Percentiles rank a stretch among this genome's conserved stretches.
phyloP scores from a whole-genome alignment of 2,888 invertebrate genomes.

The Plagiodera versicolora region DNA sequence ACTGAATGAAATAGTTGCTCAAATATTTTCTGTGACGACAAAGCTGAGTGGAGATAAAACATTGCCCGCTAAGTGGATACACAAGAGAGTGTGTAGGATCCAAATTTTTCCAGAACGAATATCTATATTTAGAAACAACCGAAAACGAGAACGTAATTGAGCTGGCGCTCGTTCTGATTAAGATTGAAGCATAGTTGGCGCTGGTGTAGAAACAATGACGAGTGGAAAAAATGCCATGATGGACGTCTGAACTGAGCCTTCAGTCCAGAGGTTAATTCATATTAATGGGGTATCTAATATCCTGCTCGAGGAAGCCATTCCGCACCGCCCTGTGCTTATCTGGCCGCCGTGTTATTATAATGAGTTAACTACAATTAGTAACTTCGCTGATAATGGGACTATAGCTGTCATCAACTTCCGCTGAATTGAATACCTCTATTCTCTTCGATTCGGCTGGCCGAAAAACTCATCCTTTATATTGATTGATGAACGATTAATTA shows the following conservation, averaged over 20 bases:
- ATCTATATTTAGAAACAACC: too few species aligned
- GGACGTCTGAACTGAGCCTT: not conserved
- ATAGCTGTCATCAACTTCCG: constrained; percentile 35
- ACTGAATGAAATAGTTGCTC: too few species aligned
- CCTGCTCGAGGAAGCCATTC: constrained; percentile 43
- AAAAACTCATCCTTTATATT: constrained; percentile 10
- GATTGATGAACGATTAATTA: constrained; percentile 10
- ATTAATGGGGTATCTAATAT: constrained; percentile 53
- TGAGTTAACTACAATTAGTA: constrained; percentile 49
- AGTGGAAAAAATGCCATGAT: not conserved
- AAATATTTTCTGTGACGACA: too few species aligned
- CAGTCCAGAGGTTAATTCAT: constrained; percentile 45
- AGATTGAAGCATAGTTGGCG: not conserved
- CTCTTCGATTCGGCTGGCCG: not conserved
- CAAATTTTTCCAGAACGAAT: too few species aligned
- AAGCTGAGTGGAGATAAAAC: too few species aligned
- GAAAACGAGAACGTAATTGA: too few species aligned
- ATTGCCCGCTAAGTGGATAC: too few species aligned
- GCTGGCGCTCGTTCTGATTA: not conserved
- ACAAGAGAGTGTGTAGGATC: too few species aligned
- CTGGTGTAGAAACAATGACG: not conserved
- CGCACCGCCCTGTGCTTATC: constrained; percentile 45
- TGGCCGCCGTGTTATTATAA: constrained; percentile 49
- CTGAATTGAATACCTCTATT: constrained; percentile 6
- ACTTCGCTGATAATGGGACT: constrained; percentile 37